Evolutionary conservation across 2,113 vertebrate species (phyloP).

Genomic region (Stigmatopora nigra): DNA sequence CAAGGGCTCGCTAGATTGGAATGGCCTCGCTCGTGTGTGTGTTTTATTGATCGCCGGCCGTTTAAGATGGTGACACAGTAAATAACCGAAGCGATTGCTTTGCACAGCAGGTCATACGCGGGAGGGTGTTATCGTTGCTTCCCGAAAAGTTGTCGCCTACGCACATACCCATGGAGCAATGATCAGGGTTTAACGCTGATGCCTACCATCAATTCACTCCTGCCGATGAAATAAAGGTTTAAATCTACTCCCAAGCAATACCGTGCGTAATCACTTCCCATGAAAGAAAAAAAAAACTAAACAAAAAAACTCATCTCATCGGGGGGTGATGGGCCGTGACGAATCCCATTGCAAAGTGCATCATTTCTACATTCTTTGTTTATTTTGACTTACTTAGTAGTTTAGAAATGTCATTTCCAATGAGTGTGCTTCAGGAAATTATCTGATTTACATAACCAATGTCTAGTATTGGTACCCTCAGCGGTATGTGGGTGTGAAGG

Average conservation of each 20-base stretch:
- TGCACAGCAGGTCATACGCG: slow-evolving; percentile 34
- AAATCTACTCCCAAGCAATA: slow-evolving; percentile 5
- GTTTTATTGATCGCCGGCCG: slow-evolving; percentile 52
- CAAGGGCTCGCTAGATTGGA: slow-evolving; percentile 39
- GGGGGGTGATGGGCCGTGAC: background rate
- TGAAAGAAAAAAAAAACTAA: background rate
- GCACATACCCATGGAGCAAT: slow-evolving; percentile 2
- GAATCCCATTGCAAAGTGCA: background rate
- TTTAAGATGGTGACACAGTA: slow-evolving; percentile 48
- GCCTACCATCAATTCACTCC: slow-evolving; percentile 11
- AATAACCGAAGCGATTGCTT: slow-evolving; percentile 40
- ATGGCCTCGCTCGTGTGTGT: slow-evolving; percentile 13
- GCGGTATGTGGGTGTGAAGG: too few species aligned
- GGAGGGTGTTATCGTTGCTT: slow-evolving; percentile 33
- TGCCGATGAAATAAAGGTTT: slow-evolving; percentile 12
- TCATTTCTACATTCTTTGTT: slow-evolving; percentile 12
- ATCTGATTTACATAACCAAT: background rate
- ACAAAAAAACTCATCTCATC: background rate
- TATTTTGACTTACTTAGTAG: background rate
- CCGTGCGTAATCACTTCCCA: background rate
- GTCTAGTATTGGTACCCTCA: background rate
- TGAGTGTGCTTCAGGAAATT: background rate
- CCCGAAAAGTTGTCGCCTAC: background rate
- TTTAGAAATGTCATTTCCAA: background rate
- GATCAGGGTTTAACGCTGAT: slow-evolving; percentile 16